Evolutionary conservation across 2,888 invertebrate species (phyloP), one percentile per base, ranked within the genome.

Genomic region (Pammene fasciana): DNA sequence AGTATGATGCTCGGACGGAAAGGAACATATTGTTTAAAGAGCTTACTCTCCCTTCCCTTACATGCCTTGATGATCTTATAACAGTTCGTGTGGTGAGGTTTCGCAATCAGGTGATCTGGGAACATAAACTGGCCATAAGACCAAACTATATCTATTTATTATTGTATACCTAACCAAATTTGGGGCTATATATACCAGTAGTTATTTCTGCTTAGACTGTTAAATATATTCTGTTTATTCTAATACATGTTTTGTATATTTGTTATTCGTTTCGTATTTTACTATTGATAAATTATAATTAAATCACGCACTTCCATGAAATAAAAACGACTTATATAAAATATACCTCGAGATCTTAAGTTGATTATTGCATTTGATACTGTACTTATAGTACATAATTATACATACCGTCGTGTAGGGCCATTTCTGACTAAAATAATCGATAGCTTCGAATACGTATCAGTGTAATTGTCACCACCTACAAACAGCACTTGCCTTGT

Each of bases 361-460:
- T 74, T 78, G 72, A 76, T 75, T 73, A 75, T 75, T 81, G 82
- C 83, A 85, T 85, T 85, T 82, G 75, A 83, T 84, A 82, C 57
- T 65, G 56, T 62, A 68, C 64, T 76, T 80, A 79, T 78, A 75
- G 61, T 52, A 26, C 41, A 18, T 26, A 52, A 18, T 18, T 9
- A 52, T 62, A 18, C 78, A 79, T 83, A 81, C 78, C 82, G 74
- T 75, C 34, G 34, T 34, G 34, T 52, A n/a, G 54, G 26, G 54
- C 34, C 13, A 54, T 46, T 14, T 46, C 0, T 4, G 14, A 14
- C 46, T 38, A 38, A 9, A 38, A 38, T 38, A 38, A 38, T 38
- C 5, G 36, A 36, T 36, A 36, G 5, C 36, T 36, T n/a, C n/a
- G n/a, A n/a, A n/a, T n/a, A n/a, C n/a, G n/a, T n/a, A n/a, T n/a